Percentiles rank a stretch among this genome's conserved stretches.
Conservation (phyloP, 2,797 vertebrate genomes). For the Artibeus lituratus region DNA sequence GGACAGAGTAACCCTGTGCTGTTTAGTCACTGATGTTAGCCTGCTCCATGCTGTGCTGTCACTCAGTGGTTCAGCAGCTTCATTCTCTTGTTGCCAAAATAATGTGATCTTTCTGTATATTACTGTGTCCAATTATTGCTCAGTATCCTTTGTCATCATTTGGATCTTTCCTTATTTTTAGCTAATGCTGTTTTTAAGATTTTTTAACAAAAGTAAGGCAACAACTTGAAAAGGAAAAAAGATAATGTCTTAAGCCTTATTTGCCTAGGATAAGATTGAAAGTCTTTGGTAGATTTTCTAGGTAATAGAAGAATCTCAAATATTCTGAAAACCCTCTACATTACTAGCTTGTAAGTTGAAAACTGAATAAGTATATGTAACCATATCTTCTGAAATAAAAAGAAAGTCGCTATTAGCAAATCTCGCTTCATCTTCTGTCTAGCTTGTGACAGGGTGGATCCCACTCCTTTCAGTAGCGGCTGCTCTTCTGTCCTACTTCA, state of each 20-base stretch:
- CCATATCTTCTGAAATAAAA: neutral
- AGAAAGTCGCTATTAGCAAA: neutral
- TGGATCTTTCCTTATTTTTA: neutral
- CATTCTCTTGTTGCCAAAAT: neutral
- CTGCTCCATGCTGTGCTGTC: neutral
- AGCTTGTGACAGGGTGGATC: neutral
- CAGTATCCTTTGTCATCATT: neutral
- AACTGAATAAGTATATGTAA: neutral
- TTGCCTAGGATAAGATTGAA: neutral
- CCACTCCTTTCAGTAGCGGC: neutral
- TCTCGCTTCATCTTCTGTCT: neutral
- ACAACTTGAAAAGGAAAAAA: neutral
- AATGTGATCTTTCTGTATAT: neutral
- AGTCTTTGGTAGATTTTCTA: neutral
- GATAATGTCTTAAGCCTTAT: neutral
- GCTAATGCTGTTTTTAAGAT: neutral
- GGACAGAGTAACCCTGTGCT: neutral
- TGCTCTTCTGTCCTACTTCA: neutral
- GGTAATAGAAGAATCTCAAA: neutral
- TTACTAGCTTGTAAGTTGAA: neutral
- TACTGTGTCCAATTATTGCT: neutral
- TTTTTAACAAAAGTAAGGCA: neutral
- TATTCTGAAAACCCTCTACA: neutral
- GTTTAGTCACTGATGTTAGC: neutral
- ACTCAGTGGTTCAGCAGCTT: rapidly evolving